These are phyloP conservation scores for Metellina segmentata DNA, from an alignment of 2,888 invertebrate species.

Conservation along the genomic window DNA sequence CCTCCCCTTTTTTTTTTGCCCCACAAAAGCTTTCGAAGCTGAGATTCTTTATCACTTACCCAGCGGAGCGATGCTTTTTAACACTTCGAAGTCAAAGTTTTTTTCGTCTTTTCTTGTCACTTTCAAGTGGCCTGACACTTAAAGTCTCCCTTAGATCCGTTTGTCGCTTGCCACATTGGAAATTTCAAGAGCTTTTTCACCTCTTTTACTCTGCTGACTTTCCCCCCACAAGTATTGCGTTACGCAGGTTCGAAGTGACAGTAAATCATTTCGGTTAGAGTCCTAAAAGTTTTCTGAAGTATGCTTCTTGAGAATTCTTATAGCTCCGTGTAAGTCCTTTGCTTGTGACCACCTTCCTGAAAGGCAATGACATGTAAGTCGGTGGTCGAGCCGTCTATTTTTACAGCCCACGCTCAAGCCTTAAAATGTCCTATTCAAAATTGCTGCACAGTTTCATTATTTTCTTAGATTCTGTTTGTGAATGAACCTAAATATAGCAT, in stretches of 20 bases:
- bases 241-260: neutral
- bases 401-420: too few species aligned
- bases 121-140: conserved; percentile 17
- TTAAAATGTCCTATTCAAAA: too few species aligned
- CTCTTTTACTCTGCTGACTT: neutral
- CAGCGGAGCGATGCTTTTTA: conserved; percentile 22
- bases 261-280: neutral
- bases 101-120: neutral
- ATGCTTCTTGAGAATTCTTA: neutral
- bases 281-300: neutral
- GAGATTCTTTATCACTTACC: conserved; percentile 23
- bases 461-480: too few species aligned
- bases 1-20: too few species aligned
- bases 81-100: conserved; percentile 30
- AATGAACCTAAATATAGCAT: too few species aligned
- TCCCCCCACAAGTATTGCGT: neutral
- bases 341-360: neutral
- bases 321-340: neutral
- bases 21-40: conserved; percentile 26
- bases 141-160: neutral
- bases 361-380: neutral
- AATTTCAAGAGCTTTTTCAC: conserved; percentile 18
- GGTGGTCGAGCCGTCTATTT: neutral
- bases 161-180: neutral
- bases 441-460: too few species aligned